Conservation (phyloP, 2,113 vertebrate genomes). For the Spea multiplicata region DNA sequence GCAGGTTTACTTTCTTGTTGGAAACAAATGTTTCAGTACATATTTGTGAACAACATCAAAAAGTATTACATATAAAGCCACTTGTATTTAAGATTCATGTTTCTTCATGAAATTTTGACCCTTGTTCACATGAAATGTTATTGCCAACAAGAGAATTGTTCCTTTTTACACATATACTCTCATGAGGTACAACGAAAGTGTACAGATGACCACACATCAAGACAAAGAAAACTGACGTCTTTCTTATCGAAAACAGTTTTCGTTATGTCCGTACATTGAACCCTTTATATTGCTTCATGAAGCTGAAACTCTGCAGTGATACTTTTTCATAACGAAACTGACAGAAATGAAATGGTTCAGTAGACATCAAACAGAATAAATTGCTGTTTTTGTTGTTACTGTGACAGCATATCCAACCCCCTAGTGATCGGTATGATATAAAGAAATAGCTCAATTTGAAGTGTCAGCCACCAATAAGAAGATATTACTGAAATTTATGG, state of each 20-base stretch:
- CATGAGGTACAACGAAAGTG: too few species aligned
- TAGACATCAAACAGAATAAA: constrained; percentile 1
- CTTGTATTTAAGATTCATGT: too few species aligned
- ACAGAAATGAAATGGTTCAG: constrained; percentile 7
- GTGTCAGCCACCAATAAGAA: not conserved
- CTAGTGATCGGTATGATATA: not conserved
- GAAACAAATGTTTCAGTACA: too few species aligned
- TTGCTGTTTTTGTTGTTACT: constrained; percentile 3
- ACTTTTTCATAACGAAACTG: not conserved
- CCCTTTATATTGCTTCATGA: not conserved
- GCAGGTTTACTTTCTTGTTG: too few species aligned
- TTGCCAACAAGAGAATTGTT: too few species aligned
- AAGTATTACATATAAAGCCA: too few species aligned
- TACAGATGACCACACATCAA: too few species aligned
- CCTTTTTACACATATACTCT: too few species aligned
- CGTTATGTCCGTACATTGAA: not conserved
- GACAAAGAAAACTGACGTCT: too few species aligned
- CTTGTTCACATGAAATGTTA: too few species aligned
- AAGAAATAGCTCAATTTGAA: not conserved
- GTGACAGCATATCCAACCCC: not conserved
- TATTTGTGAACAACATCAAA: too few species aligned
- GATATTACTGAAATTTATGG: not conserved
- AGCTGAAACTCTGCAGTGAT: not conserved
- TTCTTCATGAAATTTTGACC: too few species aligned
- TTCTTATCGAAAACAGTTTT: not conserved